Conservation (phyloP, 2,888 invertebrate species). For the Hypena proboscidalis region DNA sequence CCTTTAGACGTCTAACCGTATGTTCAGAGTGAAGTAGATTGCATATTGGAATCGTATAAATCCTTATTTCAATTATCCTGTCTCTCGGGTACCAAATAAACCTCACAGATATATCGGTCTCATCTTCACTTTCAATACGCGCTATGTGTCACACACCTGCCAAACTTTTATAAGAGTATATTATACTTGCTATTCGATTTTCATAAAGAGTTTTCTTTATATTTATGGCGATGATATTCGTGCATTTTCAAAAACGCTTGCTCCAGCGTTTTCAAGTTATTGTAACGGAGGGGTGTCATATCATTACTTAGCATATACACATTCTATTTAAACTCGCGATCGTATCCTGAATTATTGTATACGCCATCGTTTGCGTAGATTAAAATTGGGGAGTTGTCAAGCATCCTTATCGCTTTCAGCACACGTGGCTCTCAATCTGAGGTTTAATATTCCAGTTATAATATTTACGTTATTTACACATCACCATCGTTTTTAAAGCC, state of each 20-base stretch:
- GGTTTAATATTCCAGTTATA: conserved; percentile 64
- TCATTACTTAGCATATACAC: conserved; percentile 20
- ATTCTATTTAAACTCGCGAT: conserved; percentile 28
- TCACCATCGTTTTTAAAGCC: conserved; percentile 43
- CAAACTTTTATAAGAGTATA: conserved; percentile 49
- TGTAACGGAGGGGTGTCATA: conserved; percentile 16
- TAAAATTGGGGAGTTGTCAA: conserved; percentile 51
- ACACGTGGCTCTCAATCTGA: conserved; percentile 55
- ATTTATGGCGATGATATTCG: conserved; percentile 38
- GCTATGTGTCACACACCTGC: conserved; percentile 50
- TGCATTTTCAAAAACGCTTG: conserved; percentile 36
- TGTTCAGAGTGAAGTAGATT: conserved; percentile 53
- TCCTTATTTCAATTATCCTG: conserved; percentile 80
- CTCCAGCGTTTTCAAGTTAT: conserved; percentile 27
- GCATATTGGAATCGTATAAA: conserved; percentile 75
- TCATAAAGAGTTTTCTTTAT: conserved; percentile 36
- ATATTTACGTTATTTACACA: conserved; percentile 66
- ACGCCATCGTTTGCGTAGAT: conserved; percentile 40
- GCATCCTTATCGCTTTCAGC: conserved; percentile 56
- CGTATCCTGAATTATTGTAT: conserved; percentile 30
- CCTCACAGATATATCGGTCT: conserved; percentile 65
- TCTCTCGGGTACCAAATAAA: conserved; percentile 73
- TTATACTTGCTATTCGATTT: conserved; percentile 36
- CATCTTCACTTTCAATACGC: conserved; percentile 70
- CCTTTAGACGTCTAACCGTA: conserved; percentile 28